These are phyloP conservation scores for Bugulina stolonifera DNA, from an alignment of 2,888 invertebrate species.

Conservation along the genomic window DNA sequence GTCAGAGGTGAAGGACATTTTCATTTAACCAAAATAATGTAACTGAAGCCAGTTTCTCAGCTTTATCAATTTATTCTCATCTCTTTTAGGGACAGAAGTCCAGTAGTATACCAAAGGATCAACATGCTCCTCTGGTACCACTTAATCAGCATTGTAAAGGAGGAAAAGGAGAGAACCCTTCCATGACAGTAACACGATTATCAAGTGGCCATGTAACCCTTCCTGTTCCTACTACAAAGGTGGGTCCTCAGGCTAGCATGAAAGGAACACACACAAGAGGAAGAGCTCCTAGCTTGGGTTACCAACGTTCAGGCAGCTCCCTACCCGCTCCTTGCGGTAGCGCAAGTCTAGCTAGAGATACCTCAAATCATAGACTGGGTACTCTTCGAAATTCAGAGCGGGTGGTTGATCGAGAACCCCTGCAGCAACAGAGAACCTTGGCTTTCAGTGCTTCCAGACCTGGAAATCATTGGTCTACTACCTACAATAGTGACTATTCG, in stretches of 20 bases:
- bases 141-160: background rate
- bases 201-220: background rate
- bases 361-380: conserved; percentile 14
- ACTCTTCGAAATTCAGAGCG: background rate
- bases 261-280: background rate
- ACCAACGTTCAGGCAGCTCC: no score
- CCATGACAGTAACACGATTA: conserved; percentile 17
- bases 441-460: background rate
- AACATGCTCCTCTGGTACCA: background rate
- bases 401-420: background rate
- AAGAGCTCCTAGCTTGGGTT: background rate
- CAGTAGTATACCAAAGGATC: background rate
- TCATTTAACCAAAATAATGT: no score
- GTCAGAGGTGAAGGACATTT: no score
- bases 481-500: conserved; percentile 2
- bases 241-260: background rate
- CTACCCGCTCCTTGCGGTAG: background rate
- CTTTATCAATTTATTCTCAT: background rate
- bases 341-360: background rate
- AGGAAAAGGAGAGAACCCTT: background rate
- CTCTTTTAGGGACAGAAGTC: background rate
- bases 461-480: conserved; percentile 10
- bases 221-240: background rate
- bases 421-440: background rate
- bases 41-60: no score